These are phyloP conservation scores for Alviniconcha strummeri DNA, from an alignment of 2,888 invertebrate species.

Conservation along the genomic window DNA sequence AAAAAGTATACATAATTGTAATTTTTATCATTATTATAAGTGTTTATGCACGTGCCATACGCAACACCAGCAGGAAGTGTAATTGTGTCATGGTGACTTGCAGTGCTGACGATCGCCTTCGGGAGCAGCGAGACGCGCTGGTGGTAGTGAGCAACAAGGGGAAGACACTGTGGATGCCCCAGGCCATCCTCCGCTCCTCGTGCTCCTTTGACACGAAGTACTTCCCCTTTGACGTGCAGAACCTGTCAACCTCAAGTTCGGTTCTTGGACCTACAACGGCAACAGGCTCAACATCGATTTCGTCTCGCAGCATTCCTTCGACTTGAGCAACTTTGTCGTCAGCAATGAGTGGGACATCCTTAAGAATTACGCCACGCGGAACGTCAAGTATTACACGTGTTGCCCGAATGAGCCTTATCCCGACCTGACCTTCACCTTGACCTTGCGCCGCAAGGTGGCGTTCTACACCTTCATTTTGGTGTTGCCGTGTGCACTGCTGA, in stretches of 20 bases:
- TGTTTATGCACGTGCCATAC: no score
- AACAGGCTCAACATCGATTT: constrained; percentile 62
- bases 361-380: constrained; percentile 63
- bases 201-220: constrained; percentile 71
- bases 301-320: constrained; percentile 54
- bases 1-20: no score
- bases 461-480: constrained; percentile 73
- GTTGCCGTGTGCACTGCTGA: constrained; percentile 71
- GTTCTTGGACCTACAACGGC: constrained; percentile 73
- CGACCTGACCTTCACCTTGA: constrained; percentile 69
- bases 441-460: constrained; percentile 62
- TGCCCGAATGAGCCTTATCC: constrained; percentile 70
- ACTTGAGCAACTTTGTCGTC: constrained; percentile 66
- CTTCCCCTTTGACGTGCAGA: constrained; percentile 72
- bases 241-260: constrained; percentile 71
- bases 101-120: constrained; percentile 72
- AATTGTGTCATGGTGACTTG: constrained; percentile 6
- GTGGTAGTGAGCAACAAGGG: constrained; percentile 67
- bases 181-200: constrained; percentile 70
- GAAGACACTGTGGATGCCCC: constrained; percentile 65
- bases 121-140: constrained; percentile 71
- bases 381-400: constrained; percentile 68
- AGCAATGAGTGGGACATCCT: constrained; percentile 73
- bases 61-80: no score
- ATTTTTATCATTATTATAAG: no score